Base-by-base conservation (phyloP, 1,140 invertebrate species). In the Geopemphigus sp. region DNA sequence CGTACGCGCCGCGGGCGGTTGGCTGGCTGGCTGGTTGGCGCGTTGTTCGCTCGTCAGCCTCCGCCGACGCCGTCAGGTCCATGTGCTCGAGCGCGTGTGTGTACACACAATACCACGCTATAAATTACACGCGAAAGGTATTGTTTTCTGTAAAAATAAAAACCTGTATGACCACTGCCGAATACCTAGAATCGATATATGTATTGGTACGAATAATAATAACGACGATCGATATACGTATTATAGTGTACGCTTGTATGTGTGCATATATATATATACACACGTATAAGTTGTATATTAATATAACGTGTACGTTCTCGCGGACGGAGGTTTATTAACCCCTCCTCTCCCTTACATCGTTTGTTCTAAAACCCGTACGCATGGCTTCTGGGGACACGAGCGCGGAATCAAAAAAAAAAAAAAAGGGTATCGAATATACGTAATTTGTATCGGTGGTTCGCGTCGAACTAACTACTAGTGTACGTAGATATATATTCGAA, bases 121-220 rank as follows among this genome's bases (percentile, higher is more conserved):
- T 72, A 72, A 54, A 72, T 72, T 54, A 72, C 50, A 47, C 17
- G 68, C 17, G 29, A 72, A 54, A 72, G 68, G 68, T 17, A 72
- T 72, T 72, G 68, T 72, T 72, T 72, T 72, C 50, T 54, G 24
- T 72, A 72, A 50, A 68, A 50, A 14, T 24, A 70, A 17, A 50
- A 72, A 72, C 68, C 66, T 68, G 68, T 72, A 72, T 12, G 68
- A 72, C 68, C 24, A 29, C 68, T 72, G 68, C 50, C 68, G 24
- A 72, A 72, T 54, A 54, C 68, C 47, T 54, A 72, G 68, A 54
- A 72, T 32, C 47, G 17, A 54, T 66, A 56, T 56, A 50, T 50
- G 14, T 12, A 12, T 12, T 1, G 8, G 12, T 63, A 29, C 47
- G 66, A 72, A n/a, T 53, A 70, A 53, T 53, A 70, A 70, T 53